These are phyloP conservation scores for Gila orcuttii DNA, from an alignment of 2,113 vertebrate genomes.

Conservation along the genomic window DNA sequence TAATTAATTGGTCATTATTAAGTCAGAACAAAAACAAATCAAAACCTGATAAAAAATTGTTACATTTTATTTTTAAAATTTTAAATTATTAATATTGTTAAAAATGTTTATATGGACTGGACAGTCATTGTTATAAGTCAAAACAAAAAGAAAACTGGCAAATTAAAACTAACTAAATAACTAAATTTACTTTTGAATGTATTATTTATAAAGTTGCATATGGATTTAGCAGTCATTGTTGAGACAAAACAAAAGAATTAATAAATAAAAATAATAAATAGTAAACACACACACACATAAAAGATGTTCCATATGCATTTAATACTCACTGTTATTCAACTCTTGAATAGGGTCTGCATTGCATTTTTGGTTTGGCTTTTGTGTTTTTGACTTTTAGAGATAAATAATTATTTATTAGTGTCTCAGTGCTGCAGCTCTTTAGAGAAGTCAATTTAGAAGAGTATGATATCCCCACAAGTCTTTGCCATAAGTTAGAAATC, in stretches of 20 bases:
- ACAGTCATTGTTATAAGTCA: no score
- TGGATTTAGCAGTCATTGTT: no score
- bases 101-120: no score
- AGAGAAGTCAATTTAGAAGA: slow-evolving; percentile 54
- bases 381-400: background rate
- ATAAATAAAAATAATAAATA: no score
- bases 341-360: background rate
- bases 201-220: no score
- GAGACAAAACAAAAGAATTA: no score
- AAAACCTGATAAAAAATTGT: no score
- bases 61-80: no score
- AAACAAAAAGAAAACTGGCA: no score
- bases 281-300: background rate
- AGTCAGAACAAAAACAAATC: no score
- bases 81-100: no score
- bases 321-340: background rate
- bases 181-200: background rate
- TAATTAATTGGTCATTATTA: no score
- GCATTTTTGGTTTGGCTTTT: background rate
- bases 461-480: slow-evolving; percentile 43
- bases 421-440: slow-evolving; percentile 18
- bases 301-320: background rate
- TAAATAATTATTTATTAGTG: background rate
- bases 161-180: background rate
- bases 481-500: slow-evolving; percentile 46